Base-by-base conservation (phyloP, 2,888 invertebrate genomes). In the Crepidodera aurea region DNA sequence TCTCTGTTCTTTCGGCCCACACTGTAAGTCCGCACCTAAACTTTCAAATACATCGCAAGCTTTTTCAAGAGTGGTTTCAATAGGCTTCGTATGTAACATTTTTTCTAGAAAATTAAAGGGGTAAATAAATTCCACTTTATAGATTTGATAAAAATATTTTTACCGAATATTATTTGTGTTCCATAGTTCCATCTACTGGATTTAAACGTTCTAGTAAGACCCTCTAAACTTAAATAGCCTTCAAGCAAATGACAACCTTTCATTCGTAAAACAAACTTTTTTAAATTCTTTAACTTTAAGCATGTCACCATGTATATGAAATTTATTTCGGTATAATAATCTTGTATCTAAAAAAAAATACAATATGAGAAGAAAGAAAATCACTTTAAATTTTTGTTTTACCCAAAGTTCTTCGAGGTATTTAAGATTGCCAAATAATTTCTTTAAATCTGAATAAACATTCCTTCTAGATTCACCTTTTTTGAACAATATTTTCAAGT, bases 181-280 rank as follows among this genome's bases (percentile, higher is more conserved):
- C 57, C 54, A 18, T 51, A 37, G 27, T 37, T 63, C 12, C 59
- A 56, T 48, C 58, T 53, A 51, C 46, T 66, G 15, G 63, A 63
- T n/a, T 66, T 66, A 55, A 72, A 71, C 12, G 62, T 64, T 60
- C 67, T 69, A 6, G 65, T 64, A 32, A 72, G 58, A 29, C 69
- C 70, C 25, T 63, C 56, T 27, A 60, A 65, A 44, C 59, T 68
- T 56, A 69, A 69, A 42, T 70, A 69, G 56, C 65, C 63, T 42
- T 61, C 64, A 29, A 71, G 65, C 13, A 72, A 57, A 39, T 62
- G 54, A 54, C 56, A 62, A n/a, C n/a, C n/a, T 56, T 64, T 68
- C 39, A 70, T 67, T 65, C 69, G 70, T 12, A 72, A 64, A 37
- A 71, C 71, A 51, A 71, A 62, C 62, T 68, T 71, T 27, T 63